Percentiles rank a stretch among this genome's conserved stretches.
phyloP scores from a whole-genome alignment of 2,888 invertebrate species.

The Pheosia gnoma region DNA sequence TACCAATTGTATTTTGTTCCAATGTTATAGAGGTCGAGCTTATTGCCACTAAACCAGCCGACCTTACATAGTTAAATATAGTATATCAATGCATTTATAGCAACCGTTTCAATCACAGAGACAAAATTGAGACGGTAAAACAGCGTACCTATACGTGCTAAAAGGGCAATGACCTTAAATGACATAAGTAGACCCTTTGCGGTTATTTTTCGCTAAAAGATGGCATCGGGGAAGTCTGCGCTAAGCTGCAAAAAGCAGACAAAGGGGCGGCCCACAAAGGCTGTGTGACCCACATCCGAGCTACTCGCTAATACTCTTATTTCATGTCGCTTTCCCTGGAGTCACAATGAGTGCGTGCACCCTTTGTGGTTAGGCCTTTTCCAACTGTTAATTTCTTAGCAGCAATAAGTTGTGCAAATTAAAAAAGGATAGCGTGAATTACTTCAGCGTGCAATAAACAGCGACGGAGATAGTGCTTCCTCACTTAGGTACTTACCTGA shows the following conservation, averaged over 20 bases:
- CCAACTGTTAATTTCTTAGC: constrained; percentile 48
- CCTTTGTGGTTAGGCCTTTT: constrained; percentile 35
- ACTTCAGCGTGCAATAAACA: too few relatives aligned
- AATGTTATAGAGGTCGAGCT: too few relatives aligned
- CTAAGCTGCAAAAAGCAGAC: constrained; percentile 65
- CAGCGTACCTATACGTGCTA: not conserved
- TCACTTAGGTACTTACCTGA: too few relatives aligned
- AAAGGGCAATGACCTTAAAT: constrained; percentile 44
- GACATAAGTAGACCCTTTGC: constrained; percentile 45
- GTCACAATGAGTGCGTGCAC: constrained; percentile 39
- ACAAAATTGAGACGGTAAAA: too few relatives aligned
- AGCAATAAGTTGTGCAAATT: not conserved
- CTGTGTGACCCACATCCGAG: constrained; percentile 65
- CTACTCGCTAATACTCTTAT: constrained; percentile 67
- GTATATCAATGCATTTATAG: too few relatives aligned
- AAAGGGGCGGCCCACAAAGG: constrained; percentile 68
- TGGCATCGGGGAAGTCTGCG: constrained; percentile 48
- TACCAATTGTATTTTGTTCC: too few relatives aligned
- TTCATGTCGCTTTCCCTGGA: constrained; percentile 55
- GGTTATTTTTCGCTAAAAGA: constrained; percentile 57
- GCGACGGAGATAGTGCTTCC: too few relatives aligned
- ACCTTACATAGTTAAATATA: too few relatives aligned
- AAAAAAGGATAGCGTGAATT: too few relatives aligned
- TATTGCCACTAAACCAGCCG: too few relatives aligned
- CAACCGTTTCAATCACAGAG: too few relatives aligned